A percentile compares a stretch with the other conserved stretches of the same genome.
Conservation (phyloP, 2,888 invertebrate species). For the Dichetophora obliterata region DNA sequence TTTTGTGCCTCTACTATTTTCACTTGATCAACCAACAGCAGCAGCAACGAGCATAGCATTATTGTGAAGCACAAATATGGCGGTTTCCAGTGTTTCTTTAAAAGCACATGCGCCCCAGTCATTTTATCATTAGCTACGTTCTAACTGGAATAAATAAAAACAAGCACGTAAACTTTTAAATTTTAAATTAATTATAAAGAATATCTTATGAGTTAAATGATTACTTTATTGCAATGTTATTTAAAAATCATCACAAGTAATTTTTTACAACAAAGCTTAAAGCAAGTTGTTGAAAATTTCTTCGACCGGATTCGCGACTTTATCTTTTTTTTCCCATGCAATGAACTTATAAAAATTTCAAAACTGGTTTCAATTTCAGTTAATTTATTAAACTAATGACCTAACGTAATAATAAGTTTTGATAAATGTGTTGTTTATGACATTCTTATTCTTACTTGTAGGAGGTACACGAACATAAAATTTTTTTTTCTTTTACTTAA, state of each 20-base stretch:
- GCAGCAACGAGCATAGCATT: not conserved
- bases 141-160: too few species aligned
- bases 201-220: too few species aligned
- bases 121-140: conserved; percentile 12
- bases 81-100: conserved; percentile 49
- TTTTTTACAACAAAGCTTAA: too few species aligned
- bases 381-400: not conserved
- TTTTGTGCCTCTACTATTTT: conserved; percentile 36
- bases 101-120: conserved; percentile 35
- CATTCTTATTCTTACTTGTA: too few species aligned
- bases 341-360: not conserved
- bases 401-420: not conserved
- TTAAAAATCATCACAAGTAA: too few species aligned
- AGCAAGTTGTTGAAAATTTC: too few species aligned
- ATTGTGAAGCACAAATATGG: conserved; percentile 24
- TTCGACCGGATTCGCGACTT: too few species aligned
- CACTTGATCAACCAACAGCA: not conserved
- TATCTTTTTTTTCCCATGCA: conserved; percentile 35
- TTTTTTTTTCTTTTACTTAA: too few species aligned
- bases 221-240: too few species aligned
- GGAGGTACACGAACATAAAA: not conserved
- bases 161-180: too few species aligned
- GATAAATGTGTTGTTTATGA: not conserved
- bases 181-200: too few species aligned
- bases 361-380: not conserved